Evolutionary conservation across 2,888 invertebrate species (phyloP).

Genomic region (Ornithoptera alexandrae): DNA sequence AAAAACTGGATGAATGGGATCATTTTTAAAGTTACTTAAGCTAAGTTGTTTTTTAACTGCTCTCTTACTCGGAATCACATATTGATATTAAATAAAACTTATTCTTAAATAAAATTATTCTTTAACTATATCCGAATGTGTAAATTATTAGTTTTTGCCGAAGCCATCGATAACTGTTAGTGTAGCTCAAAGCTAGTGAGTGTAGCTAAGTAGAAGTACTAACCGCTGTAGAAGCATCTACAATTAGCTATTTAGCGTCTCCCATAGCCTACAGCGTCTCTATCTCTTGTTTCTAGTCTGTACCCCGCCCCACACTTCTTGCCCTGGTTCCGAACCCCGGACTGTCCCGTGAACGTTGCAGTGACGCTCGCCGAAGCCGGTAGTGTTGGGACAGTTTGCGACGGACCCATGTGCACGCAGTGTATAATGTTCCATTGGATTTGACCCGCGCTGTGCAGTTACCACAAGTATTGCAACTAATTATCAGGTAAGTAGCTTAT

Average conservation of each 20-base stretch:
- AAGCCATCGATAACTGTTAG: no score
- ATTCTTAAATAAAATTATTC: no score
- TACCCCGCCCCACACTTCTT: conserved; percentile 33
- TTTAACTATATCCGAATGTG: no score
- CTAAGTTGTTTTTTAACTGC: no score
- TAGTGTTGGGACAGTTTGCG: conserved; percentile 31
- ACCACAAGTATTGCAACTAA: conserved; percentile 35
- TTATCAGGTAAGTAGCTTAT: conserved; percentile 42
- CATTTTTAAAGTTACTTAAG: no score
- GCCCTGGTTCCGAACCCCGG: conserved; percentile 33
- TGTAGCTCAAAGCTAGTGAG: no score
- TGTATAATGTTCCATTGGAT: conserved; percentile 53
- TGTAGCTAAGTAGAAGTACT: no score
- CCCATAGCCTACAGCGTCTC: conserved; percentile 28
- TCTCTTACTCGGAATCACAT: no score
- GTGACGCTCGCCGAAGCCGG: conserved; percentile 31
- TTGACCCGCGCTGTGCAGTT: conserved; percentile 44
- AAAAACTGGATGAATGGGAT: no score
- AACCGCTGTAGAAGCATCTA: no score
- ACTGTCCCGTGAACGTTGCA: conserved; percentile 31
- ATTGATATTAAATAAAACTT: no score
- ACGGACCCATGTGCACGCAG: conserved; percentile 38
- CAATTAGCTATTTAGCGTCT: conserved; percentile 7
- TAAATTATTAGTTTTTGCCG: no score
- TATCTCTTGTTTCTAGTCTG: conserved; percentile 43